phyloP scores from a whole-genome alignment of 2,113 vertebrate species.

The Nycticryphes semicollaris region DNA sequence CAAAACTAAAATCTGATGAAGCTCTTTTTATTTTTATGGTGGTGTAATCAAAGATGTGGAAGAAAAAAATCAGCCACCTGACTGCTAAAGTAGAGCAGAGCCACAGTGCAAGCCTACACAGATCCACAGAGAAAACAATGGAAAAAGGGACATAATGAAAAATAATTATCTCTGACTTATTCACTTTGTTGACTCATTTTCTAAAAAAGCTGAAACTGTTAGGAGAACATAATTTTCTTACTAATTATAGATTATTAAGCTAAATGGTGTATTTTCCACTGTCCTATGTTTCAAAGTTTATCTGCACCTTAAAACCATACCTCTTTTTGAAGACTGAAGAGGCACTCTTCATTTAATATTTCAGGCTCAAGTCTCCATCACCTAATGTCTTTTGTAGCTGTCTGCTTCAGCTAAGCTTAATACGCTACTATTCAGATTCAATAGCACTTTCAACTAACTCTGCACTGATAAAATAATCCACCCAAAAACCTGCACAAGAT shows the following conservation, averaged over 20 bases:
- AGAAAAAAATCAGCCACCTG: neutral
- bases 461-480: neutral
- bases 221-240: neutral
- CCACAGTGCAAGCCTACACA: neutral
- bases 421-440: neutral
- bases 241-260: neutral
- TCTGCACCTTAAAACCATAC: neutral
- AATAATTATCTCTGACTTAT: neutral
- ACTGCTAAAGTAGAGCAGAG: slow-evolving; percentile 21
- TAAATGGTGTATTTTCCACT: neutral
- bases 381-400: neutral
- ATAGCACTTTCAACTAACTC: neutral
- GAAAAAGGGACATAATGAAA: neutral
- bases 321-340: neutral
- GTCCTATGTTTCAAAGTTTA: neutral
- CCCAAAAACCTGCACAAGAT: neutral
- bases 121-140: neutral
- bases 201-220: neutral
- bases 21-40: slow-evolving; percentile 26
- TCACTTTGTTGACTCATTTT: neutral
- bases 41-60: slow-evolving; percentile 14
- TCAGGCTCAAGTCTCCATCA: neutral
- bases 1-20: slow-evolving; percentile 52
- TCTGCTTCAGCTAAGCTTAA: neutral
- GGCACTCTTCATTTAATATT: neutral